Conservation (phyloP, 2,797 vertebrate species). For the Poecile montanus region DNA sequence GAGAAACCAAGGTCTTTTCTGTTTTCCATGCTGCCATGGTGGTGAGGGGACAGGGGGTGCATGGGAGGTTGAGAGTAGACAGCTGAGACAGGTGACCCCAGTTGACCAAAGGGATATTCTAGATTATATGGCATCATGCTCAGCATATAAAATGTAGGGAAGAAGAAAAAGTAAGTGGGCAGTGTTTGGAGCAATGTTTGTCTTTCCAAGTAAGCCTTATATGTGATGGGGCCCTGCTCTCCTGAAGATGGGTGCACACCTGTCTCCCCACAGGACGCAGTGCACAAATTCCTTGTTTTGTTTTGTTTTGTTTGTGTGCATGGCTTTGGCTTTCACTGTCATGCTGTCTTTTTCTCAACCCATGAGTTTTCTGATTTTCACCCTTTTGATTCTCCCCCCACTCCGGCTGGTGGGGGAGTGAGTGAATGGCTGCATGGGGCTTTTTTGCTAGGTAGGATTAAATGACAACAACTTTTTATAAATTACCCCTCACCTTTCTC, state of each 20-base stretch:
- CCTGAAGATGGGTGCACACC: neutral
- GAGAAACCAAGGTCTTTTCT: neutral
- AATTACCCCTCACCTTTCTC: neutral
- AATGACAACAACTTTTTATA: neutral
- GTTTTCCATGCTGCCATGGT: neutral
- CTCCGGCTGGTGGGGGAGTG: accelerated
- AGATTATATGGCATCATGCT: neutral
- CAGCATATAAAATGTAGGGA: neutral
- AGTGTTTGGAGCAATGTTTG: neutral
- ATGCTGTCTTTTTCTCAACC: neutral
- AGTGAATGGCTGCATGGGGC: neutral
- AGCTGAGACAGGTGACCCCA: neutral
- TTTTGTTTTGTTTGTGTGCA: neutral
- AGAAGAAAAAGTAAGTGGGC: neutral
- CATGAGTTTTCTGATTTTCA: neutral
- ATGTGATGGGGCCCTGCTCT: neutral
- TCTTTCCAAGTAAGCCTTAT: neutral
- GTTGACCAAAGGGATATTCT: neutral
- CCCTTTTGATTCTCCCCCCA: neutral
- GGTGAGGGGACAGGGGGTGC: neutral
- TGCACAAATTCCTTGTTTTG: neutral
- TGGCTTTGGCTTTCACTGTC: neutral
- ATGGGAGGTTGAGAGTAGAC: neutral
- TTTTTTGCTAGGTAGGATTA: neutral
- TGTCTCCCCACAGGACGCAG: neutral